phyloP scores from a whole-genome alignment of 2,888 invertebrate species.

The Glaucopsyche alexis region DNA sequence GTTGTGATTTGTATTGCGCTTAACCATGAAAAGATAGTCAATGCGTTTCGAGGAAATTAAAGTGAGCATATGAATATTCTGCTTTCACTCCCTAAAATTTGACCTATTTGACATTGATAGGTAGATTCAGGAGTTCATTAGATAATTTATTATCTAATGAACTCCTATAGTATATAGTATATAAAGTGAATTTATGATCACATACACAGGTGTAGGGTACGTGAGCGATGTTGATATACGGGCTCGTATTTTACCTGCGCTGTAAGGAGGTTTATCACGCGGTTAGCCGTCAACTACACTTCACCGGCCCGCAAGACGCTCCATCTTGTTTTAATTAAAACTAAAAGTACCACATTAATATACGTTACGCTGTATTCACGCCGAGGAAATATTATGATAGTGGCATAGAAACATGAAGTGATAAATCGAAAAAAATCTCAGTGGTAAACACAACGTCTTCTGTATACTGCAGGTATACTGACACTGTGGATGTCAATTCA shows the following conservation, averaged over 20 bases:
- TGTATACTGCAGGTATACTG: no score
- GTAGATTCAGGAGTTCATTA: background rate
- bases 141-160: no score
- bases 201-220: background rate
- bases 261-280: constrained; percentile 14
- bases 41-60: no score
- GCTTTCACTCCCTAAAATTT: no score
- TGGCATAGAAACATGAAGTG: no score
- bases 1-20: no score
- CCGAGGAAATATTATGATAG: background rate
- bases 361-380: background rate
- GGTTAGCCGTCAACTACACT: constrained; percentile 20
- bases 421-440: no score
- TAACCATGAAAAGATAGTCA: no score
- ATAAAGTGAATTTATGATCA: background rate
- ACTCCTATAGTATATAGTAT: no score
- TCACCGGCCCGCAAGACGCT: constrained; percentile 1
- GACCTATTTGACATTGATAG: no score
- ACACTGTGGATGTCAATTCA: background rate
- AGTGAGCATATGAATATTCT: no score
- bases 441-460: no score
- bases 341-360: constrained; percentile 14
- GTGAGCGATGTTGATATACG: background rate
- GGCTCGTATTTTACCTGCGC: constrained; percentile 8
- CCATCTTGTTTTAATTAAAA: constrained; percentile 19